These are phyloP conservation scores for Itoplectis maculator DNA, from an alignment of 2,888 invertebrate species.

Conservation along the genomic window DNA sequence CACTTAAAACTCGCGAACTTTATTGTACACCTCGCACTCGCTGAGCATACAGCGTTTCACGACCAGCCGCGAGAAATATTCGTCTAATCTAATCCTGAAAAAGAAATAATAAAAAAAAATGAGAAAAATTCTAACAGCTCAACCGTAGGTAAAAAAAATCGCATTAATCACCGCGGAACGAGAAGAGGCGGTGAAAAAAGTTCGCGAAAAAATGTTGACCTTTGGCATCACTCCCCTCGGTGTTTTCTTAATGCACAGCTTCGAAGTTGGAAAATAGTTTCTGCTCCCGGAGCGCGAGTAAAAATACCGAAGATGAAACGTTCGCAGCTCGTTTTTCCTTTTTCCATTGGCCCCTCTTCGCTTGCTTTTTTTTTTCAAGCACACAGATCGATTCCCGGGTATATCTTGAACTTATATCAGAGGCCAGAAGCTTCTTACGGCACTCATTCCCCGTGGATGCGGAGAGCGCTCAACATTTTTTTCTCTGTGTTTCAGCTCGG, in stretches of 20 bases:
- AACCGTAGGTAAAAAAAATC: too few species aligned
- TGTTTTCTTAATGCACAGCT: neutral
- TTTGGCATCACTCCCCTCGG: neutral
- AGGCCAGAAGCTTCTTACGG: slow-evolving; percentile 7
- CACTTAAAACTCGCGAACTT: slow-evolving; percentile 39
- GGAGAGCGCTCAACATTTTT: slow-evolving; percentile 37
- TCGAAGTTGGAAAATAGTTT: slow-evolving; percentile 32
- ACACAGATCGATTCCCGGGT: neutral
- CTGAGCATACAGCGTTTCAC: neutral
- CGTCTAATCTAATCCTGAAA: neutral
- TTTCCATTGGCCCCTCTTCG: slow-evolving; percentile 11
- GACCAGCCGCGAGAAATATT: neutral
- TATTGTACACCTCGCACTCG: slow-evolving; percentile 16
- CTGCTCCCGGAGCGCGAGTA: neutral
- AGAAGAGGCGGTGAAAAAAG: neutral
- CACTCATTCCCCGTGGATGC: slow-evolving; percentile 3
- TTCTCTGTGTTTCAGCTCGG: slow-evolving; percentile 9
- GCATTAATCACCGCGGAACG: too few species aligned
- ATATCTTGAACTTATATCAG: slow-evolving; percentile 1
- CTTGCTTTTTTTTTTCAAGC: neutral
- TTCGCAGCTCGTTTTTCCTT: slow-evolving; percentile 6
- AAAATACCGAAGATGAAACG: slow-evolving; percentile 24
- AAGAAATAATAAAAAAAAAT: neutral
- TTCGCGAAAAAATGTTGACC: neutral
- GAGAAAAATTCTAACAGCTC: neutral